Base-by-base conservation (phyloP, 2,113 vertebrate genomes). In the Pterocles orientalis region DNA sequence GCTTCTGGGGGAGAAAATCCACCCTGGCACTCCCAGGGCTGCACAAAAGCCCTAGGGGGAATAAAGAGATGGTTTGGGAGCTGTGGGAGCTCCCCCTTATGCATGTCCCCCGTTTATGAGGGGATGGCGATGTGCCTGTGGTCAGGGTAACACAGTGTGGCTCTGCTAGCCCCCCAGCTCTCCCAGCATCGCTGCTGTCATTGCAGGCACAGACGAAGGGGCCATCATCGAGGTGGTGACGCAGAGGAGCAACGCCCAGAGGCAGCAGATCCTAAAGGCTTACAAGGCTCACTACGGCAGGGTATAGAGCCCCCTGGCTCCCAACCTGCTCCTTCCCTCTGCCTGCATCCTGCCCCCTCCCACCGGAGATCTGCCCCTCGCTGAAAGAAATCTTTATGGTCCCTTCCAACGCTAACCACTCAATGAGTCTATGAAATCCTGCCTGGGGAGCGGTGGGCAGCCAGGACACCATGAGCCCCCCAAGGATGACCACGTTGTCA, bases 241-340 rank as follows among this genome's bases (percentile, higher is more conserved):
- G 0, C 97, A 96, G 24, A 98, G 99, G 94, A 99, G 97, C 97
- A 99, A 99, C 0, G 94, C 95, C 19, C 99, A 99, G 97, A 98
- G 99, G 82, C 99, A 99, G 87, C 98, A 99, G 97, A 99, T 99
- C 95, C 96, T 98, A 29, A 98, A 98, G 95, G 95, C 98, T 73
- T 99, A 99, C 97, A 99, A 99, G 97, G 99, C 99, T 57, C 98
- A 99, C 90, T 98, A 99, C 13, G 99, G 99, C 96, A 97, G 99
- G 98, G 99, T 99, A 97, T 92, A 78, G 53, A 4, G 9, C 7
- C 14, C 18, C 20, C 4, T 14, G 14, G 41, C 41, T 76, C 18
- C 28, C 36, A 26, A 15, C 11, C 41, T 31, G 17, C 19, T 56
- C 69, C 48, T 21, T 58, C 28, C 39, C 36, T 41, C 70, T 92